Evolutionary conservation across 2,797 vertebrate genomes (phyloP).

Genomic region (Cossypha niveicapilla): DNA sequence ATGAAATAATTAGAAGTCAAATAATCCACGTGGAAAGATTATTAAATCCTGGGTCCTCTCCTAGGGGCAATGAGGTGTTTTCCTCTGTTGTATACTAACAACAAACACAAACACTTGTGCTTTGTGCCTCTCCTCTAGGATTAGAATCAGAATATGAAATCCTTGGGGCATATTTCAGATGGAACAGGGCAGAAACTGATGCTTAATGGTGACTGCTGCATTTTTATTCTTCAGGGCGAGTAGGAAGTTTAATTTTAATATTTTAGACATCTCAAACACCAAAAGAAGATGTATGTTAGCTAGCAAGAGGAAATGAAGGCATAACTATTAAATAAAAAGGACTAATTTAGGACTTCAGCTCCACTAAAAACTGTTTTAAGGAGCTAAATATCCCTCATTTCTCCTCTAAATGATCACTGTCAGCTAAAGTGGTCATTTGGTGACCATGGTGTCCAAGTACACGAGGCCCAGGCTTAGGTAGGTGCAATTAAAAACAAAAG

Average conservation of each 20-base stretch:
- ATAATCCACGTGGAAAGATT: neutral
- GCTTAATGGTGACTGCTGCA: neutral
- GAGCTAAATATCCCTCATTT: neutral
- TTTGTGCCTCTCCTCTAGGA: neutral
- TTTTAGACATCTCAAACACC: neutral
- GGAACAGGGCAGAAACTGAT: neutral
- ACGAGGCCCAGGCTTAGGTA: neutral
- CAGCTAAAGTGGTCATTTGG: neutral
- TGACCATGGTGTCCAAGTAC: neutral
- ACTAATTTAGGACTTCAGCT: neutral
- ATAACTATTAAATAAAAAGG: neutral
- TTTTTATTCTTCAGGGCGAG: neutral
- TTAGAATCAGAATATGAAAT: neutral
- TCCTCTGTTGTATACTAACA: neutral
- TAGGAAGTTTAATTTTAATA: neutral
- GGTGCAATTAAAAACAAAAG: neutral
- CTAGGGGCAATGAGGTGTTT: neutral
- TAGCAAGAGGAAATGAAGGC: neutral
- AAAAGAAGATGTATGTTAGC: neutral
- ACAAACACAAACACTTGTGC: rapidly evolving
- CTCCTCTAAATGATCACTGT: neutral
- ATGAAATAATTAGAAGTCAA: neutral
- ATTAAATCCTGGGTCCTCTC: neutral
- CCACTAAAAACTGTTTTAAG: neutral
- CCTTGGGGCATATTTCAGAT: neutral